These are phyloP conservation scores for Epinotia nisella DNA, from an alignment of 2,888 invertebrate genomes.

Conservation along the genomic window DNA sequence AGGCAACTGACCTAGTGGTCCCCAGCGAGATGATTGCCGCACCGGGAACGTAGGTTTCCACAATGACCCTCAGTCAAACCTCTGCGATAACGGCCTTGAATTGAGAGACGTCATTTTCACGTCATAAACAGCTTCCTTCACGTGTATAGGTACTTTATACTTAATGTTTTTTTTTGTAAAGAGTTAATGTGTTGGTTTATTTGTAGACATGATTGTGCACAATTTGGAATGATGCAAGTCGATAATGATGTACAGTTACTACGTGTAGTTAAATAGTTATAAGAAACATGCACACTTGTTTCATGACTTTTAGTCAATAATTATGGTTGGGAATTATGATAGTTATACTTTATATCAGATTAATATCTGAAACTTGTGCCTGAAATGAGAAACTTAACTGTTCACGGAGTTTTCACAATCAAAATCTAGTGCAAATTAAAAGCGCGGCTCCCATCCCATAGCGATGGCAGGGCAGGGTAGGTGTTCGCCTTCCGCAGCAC, in stretches of 20 bases:
- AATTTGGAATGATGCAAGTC: too few species aligned
- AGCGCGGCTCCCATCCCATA: neutral
- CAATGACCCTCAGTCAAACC: constrained; percentile 30
- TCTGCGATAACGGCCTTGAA: constrained; percentile 16
- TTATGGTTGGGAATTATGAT: too few species aligned
- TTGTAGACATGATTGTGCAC: too few species aligned
- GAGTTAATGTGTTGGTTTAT: too few species aligned
- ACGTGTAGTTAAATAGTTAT: too few species aligned
- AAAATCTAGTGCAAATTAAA: neutral
- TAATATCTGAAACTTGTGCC: neutral
- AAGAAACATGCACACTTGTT: too few species aligned
- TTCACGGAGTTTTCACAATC: neutral
- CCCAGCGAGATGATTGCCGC: constrained; percentile 38
- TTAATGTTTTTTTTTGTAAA: neutral
- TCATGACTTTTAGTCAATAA: too few species aligned
- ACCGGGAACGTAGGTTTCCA: constrained; percentile 25
- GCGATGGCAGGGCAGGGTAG: neutral
- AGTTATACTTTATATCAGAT: too few species aligned
- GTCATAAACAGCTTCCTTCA: neutral
- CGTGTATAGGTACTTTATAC: neutral
- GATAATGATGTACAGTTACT: too few species aligned
- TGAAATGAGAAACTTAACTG: neutral
- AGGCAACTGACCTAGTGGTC: constrained; percentile 37
- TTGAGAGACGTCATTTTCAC: constrained; percentile 12
- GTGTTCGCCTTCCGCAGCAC: constrained; percentile 23